These are phyloP conservation scores for Drosophila crucigera DNA, from an alignment of 2,888 invertebrate species.

Conservation along the genomic window DNA sequence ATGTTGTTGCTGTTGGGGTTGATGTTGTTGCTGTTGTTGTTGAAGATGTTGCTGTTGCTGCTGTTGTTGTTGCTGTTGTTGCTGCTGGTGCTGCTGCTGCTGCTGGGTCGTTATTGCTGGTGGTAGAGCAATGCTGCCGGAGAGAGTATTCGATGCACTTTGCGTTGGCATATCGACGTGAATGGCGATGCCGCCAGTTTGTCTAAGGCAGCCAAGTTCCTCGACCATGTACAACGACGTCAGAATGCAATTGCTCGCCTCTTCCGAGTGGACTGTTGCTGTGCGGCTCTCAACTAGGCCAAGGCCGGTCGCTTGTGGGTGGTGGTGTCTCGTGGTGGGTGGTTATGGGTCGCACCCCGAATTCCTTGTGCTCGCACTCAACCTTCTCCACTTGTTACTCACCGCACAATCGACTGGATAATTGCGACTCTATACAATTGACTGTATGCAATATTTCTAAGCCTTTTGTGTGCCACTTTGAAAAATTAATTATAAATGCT, in stretches of 20 bases:
- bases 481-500: conserved; percentile 7
- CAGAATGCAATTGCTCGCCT: conserved; percentile 37
- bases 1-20: conserved; percentile 41
- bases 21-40: conserved; percentile 23
- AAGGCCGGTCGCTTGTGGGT: conserved; percentile 39
- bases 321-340: not conserved
- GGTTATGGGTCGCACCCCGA: not conserved
- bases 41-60: conserved; percentile 14
- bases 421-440: not conserved
- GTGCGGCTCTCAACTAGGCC: conserved; percentile 57
- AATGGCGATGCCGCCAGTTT: conserved; percentile 63
- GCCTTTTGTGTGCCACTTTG: not conserved
- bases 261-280: conserved; percentile 34
- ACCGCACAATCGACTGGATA: not conserved
- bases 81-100: conserved; percentile 28
- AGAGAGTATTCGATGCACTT: conserved; percentile 35
- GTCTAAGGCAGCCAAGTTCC: conserved; percentile 73
- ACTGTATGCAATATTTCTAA: not conserved
- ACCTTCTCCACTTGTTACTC: conserved; percentile 11
- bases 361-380: not conserved
- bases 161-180: conserved; percentile 63
- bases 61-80: conserved; percentile 26
- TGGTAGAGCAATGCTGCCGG: conserved; percentile 21
- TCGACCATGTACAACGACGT: conserved; percentile 64
- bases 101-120: conserved; percentile 20